phyloP scores from a whole-genome alignment of 2,797 vertebrate genomes.

The Prionace glauca region DNA sequence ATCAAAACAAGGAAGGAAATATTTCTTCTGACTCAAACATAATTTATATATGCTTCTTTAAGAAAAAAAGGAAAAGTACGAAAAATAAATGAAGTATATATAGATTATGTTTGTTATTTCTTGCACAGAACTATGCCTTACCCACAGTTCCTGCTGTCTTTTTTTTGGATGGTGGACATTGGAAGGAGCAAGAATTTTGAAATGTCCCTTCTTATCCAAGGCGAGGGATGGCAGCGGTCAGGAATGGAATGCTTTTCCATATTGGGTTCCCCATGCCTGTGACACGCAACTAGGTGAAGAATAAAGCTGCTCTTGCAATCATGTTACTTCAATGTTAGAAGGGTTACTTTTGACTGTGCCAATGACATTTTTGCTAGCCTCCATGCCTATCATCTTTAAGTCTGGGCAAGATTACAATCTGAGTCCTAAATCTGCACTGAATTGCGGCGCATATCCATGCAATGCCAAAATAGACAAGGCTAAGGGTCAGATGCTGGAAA shows the following conservation, averaged over 20 bases:
- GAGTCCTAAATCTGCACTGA: neutral
- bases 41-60: slow-evolving; percentile 35
- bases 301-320: slow-evolving; percentile 2
- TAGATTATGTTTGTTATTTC: slow-evolving; percentile 31
- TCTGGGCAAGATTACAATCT: slow-evolving; percentile 9
- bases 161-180: neutral
- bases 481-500: too few relatives aligned
- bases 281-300: neutral
- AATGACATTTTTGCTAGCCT: neutral
- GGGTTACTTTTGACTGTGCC: neutral
- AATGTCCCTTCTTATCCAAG: neutral
- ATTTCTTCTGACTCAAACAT: slow-evolving; percentile 17
- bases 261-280: neutral
- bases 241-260: neutral
- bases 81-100: slow-evolving; percentile 36
- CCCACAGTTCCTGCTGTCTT: slow-evolving; percentile 13
- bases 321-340: neutral
- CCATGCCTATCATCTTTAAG: neutral
- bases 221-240: neutral
- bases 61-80: slow-evolving; percentile 13
- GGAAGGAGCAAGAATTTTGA: neutral
- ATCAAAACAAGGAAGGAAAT: slow-evolving; percentile 34
- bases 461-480: too few relatives aligned
- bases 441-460: neutral
- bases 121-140: neutral